phyloP scores from a whole-genome alignment of 2,888 invertebrate genomes.

The Acleris cristana region DNA sequence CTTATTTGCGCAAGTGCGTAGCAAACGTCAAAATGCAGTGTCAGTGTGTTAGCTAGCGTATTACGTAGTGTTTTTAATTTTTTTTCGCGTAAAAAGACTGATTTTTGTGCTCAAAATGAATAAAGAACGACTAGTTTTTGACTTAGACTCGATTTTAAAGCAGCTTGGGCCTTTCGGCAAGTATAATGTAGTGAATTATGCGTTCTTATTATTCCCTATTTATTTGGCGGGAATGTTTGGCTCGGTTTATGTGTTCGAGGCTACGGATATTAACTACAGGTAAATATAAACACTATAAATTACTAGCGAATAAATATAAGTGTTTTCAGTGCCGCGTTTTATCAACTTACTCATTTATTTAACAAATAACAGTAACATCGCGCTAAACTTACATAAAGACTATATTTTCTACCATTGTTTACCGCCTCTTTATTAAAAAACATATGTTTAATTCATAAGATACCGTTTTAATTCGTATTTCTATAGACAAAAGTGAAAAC shows the following conservation, averaged over 20 bases:
- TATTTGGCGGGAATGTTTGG: slow-evolving; percentile 77
- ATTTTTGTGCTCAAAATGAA: slow-evolving; percentile 55
- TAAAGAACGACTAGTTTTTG: slow-evolving; percentile 50
- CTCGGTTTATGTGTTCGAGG: slow-evolving; percentile 74
- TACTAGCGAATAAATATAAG: neutral
- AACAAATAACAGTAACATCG: too few species aligned
- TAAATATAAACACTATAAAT: slow-evolving; percentile 43
- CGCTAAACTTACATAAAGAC: too few species aligned
- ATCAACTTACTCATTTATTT: too few species aligned
- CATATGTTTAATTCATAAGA: slow-evolving; percentile 10
- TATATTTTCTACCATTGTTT: neutral
- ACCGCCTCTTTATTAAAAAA: neutral
- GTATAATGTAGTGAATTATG: slow-evolving; percentile 74
- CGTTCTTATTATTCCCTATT: slow-evolving; percentile 69
- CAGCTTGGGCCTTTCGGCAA: slow-evolving; percentile 73
- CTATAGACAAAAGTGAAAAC: neutral
- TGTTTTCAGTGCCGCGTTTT: neutral
- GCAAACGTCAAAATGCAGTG: slow-evolving; percentile 29
- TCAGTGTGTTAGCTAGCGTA: slow-evolving; percentile 6
- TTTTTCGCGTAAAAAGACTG: slow-evolving; percentile 47
- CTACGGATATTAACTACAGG: slow-evolving; percentile 70
- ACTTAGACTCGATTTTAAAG: slow-evolving; percentile 65
- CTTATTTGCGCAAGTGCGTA: slow-evolving; percentile 21
- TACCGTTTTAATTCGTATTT: neutral
- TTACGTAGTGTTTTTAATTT: slow-evolving; percentile 21